Evolutionary conservation across 2,888 invertebrate genomes (phyloP), one percentile per base, ranked within the genome.

Genomic region (Adelognathus sp.): DNA sequence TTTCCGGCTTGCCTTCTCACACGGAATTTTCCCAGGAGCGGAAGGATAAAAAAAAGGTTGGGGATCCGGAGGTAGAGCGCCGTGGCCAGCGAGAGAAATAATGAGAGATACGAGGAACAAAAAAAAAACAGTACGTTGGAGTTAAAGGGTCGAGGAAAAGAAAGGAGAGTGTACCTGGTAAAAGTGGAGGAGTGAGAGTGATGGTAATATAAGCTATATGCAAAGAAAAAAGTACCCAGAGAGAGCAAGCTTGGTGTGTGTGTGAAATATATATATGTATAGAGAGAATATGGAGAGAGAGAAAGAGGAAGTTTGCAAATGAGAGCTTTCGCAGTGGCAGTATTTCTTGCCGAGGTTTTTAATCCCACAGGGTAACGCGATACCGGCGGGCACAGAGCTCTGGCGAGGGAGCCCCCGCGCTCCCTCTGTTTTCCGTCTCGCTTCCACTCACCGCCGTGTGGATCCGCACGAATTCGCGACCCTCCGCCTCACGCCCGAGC

Each of bases 301-400:
- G 63, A 69, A 71, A 78, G 73, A 72, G 72, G 73, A 64, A 83
- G 87, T 84, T 89, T 87, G 86, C 86, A 89, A 89, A 89, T 89
- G 89, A 88, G 88, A 86, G 86, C 86, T 86, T 87, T 85, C 82
- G 82, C 86, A 84, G 83, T 82, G 80, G 84, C 86, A 86, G 84
- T 87, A 88, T 89, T 89, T 88, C 88, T 88, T 87, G 83, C 84
- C 76, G 84, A 84, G 87, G 85, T 86, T 89, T 89, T 88, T 87
- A 88, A 89, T 88, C 87, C 86, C 86, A 81, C 80, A n/a, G 84
- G 83, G 86, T 85, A 86, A 86, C 85, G 82, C 82, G 84, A 85
- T 84, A 83, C 82, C 81, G 61, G 76, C 81, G 67, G 81, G 79
- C 66, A 77, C 71, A 67, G 71, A 67, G 71, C 44, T 56, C 60